Conservation (phyloP, 37 sponge, comb jelly and placozoan genomes). For the Mnemiopsis leidyi region DNA sequence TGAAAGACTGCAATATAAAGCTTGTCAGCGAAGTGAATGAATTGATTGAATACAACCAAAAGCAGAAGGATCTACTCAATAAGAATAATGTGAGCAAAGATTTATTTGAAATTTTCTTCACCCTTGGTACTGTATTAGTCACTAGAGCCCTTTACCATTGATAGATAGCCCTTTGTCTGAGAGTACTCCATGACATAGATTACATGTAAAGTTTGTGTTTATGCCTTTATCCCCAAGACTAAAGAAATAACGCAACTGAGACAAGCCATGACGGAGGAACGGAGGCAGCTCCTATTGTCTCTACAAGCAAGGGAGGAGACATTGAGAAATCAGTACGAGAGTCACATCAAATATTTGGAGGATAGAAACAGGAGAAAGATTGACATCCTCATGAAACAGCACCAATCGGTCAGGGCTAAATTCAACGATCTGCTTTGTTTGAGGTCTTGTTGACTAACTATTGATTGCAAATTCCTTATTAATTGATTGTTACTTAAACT, state of each 20-base stretch:
- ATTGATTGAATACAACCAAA: slow-evolving; percentile 32
- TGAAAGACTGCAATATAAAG: slow-evolving; percentile 38
- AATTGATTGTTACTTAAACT: too few species aligned
- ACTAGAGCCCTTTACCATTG: too few species aligned
- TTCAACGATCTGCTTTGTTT: too few species aligned
- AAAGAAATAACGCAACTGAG: slow-evolving; percentile 10
- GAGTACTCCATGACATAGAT: too few species aligned
- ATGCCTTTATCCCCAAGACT: too few species aligned
- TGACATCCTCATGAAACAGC: slow-evolving; percentile 6
- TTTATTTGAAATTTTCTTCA: not conserved
- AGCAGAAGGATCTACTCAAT: not conserved
- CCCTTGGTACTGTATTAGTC: too few species aligned
- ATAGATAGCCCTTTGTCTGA: too few species aligned
- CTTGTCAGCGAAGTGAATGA: slow-evolving; percentile 45
- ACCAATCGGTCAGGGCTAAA: slow-evolving; percentile 20
- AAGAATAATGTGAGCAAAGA: slow-evolving; percentile 7
- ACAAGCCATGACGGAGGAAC: slow-evolving; percentile 48
- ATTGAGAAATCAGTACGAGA: not conserved
- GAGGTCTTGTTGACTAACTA: too few species aligned
- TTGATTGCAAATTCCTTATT: too few species aligned
- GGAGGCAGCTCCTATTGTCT: slow-evolving; percentile 16
- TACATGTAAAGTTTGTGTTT: too few species aligned
- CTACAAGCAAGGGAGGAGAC: slow-evolving; percentile 51
- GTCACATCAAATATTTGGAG: slow-evolving; percentile 6
- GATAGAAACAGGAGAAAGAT: slow-evolving; percentile 7